Conservation (phyloP, 2,113 vertebrate species). For the Semnornis frantzii region DNA sequence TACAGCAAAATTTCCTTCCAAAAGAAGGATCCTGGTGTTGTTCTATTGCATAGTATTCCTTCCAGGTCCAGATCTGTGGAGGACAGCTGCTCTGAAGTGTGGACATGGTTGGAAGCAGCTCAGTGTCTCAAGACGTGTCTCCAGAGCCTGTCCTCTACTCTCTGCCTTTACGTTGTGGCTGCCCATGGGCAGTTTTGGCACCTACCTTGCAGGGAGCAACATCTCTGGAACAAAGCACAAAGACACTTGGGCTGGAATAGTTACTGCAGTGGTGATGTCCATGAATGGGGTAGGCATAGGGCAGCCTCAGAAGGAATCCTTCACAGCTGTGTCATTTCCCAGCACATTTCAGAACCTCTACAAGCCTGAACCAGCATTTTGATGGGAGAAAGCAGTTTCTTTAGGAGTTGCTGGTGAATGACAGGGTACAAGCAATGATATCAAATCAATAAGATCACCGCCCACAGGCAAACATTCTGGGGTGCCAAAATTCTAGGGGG, state of each 20-base stretch:
- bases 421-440: not conserved
- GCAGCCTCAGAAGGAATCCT: not conserved
- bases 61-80: not conserved
- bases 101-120: not conserved
- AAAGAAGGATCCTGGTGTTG: not conserved
- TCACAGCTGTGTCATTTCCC: not conserved
- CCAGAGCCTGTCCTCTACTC: not conserved
- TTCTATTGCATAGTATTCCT: not conserved
- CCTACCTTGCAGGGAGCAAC: not conserved
- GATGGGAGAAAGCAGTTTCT: not conserved
- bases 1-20: not conserved
- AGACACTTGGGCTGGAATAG: not conserved
- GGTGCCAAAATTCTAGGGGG: not conserved
- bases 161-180: not conserved
- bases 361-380: not conserved
- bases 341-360: not conserved
- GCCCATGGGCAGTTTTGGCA: not conserved
- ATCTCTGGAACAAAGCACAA: not conserved
- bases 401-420: not conserved
- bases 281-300: not conserved
- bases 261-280: not conserved
- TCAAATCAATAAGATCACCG: not conserved
- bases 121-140: not conserved
- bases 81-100: not conserved
- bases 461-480: not conserved